Evolutionary conservation across 2,888 invertebrate genomes (phyloP).

Genomic region (Drosophila kanekoi): DNA sequence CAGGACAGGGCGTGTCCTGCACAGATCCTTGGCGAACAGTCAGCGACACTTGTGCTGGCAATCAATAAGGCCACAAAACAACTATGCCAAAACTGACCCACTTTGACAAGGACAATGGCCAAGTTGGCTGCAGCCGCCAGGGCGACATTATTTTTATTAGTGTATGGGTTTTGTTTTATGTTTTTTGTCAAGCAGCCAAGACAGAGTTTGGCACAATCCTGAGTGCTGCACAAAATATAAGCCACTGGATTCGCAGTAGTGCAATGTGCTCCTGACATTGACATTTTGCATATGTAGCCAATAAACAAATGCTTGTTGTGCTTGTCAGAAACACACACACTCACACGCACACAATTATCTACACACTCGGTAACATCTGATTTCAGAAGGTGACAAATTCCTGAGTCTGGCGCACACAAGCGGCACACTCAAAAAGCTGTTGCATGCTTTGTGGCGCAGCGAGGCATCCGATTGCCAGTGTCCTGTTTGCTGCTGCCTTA

Average conservation of each 20-base stretch:
- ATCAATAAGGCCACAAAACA: constrained; percentile 63
- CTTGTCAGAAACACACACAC: constrained; percentile 3
- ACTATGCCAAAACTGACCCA: constrained; percentile 70
- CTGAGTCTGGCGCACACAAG: constrained; percentile 30
- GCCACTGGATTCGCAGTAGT: constrained; percentile 9
- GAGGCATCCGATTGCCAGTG: constrained; percentile 61
- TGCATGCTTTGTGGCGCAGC: constrained; percentile 71
- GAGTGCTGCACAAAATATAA: constrained; percentile 8
- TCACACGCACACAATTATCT: not conserved
- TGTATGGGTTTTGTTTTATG: constrained; percentile 9
- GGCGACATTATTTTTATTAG: constrained; percentile 37
- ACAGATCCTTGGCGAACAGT: constrained; percentile 31
- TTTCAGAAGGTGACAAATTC: constrained; percentile 46
- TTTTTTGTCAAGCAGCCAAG: constrained; percentile 28
- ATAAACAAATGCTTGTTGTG: constrained; percentile 50
- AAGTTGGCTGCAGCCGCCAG: constrained; percentile 60
- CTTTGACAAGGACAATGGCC: constrained; percentile 68
- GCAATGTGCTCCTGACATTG: constrained; percentile 36
- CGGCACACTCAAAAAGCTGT: constrained; percentile 60
- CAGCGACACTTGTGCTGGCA: constrained; percentile 45
- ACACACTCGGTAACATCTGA: constrained; percentile 3
- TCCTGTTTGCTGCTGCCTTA: constrained; percentile 41
- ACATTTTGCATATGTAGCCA: constrained; percentile 35
- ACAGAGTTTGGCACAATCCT: constrained; percentile 3
- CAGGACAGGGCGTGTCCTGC: constrained; percentile 35